A percentile compares a stretch with the other conserved stretches of the same genome.
phyloP scores from a whole-genome alignment of 2,797 vertebrate species.

The Sebastes diploproa region DNA sequence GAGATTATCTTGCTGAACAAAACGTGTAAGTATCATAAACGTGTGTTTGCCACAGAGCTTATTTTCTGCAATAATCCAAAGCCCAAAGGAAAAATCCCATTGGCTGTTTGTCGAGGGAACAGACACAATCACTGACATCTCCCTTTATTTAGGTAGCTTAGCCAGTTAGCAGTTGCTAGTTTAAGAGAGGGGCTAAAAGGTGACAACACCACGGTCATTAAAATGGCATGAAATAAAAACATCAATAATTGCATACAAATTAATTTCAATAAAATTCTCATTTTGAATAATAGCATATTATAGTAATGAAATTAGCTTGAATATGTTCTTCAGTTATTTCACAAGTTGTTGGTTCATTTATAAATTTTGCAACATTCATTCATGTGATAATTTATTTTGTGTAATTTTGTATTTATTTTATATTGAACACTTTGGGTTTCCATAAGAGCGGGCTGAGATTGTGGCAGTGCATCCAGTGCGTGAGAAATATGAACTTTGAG shows the following conservation, averaged over 20 bases:
- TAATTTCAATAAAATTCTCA: neutral
- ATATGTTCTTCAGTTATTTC: neutral
- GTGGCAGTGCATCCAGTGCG: neutral
- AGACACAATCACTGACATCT: too few relatives aligned
- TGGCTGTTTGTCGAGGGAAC: too few relatives aligned
- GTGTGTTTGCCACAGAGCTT: too few relatives aligned
- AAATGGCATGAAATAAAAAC: neutral
- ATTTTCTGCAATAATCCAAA: too few relatives aligned
- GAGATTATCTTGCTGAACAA: too few relatives aligned
- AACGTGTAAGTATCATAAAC: too few relatives aligned
- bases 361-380: neutral
- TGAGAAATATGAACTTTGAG: slow-evolving; percentile 5
- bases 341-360: neutral
- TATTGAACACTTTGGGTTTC: neutral
- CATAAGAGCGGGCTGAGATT: neutral
- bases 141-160: too few relatives aligned
- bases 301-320: neutral
- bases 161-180: neutral
- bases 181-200: neutral
- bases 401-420: neutral
- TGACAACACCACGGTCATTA: neutral
- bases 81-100: too few relatives aligned
- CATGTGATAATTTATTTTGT: neutral
- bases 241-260: neutral
- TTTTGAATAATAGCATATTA: neutral